Conservation (phyloP, 1,140 invertebrate species). For the Cyclargus thomasi region DNA sequence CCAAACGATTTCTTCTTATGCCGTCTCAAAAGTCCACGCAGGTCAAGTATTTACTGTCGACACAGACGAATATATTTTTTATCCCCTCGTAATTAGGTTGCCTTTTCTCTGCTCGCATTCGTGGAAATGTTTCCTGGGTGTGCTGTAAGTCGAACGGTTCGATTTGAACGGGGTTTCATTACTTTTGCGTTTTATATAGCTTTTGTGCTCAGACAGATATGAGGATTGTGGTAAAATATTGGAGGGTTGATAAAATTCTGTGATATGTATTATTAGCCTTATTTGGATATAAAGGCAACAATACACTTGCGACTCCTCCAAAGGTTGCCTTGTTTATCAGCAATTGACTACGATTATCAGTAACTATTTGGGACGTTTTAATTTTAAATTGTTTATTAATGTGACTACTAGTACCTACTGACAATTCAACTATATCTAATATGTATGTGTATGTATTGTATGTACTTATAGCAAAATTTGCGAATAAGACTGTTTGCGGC, state of each 20-base stretch:
- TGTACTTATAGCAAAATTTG: no score
- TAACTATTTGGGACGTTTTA: no score
- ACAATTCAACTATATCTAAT: no score
- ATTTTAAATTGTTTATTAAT: no score
- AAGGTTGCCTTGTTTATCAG: no score
- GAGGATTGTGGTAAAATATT: background rate
- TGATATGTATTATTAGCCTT: background rate
- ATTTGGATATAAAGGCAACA: background rate
- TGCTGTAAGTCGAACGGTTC: slow-evolving; percentile 24
- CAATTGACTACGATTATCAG: no score
- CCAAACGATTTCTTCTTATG: slow-evolving; percentile 50
- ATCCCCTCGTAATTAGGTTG: slow-evolving; percentile 15
- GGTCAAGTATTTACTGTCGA: slow-evolving; percentile 36
- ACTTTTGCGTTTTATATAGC: slow-evolving; percentile 27
- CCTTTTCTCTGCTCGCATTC: slow-evolving; percentile 7
- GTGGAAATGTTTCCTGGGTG: slow-evolving; percentile 26
- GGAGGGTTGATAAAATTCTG: background rate
- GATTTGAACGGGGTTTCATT: slow-evolving; percentile 29
- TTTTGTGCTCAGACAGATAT: slow-evolving; percentile 15
- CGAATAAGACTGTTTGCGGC: no score
- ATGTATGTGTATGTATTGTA: no score
- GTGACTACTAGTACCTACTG: no score
- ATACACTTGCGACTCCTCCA: no score
- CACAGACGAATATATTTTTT: slow-evolving; percentile 23
- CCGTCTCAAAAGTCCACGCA: slow-evolving; percentile 40